These are phyloP conservation scores for Paralichthys olivaceus DNA, from an alignment of 2,113 vertebrate species.

Conservation along the genomic window DNA sequence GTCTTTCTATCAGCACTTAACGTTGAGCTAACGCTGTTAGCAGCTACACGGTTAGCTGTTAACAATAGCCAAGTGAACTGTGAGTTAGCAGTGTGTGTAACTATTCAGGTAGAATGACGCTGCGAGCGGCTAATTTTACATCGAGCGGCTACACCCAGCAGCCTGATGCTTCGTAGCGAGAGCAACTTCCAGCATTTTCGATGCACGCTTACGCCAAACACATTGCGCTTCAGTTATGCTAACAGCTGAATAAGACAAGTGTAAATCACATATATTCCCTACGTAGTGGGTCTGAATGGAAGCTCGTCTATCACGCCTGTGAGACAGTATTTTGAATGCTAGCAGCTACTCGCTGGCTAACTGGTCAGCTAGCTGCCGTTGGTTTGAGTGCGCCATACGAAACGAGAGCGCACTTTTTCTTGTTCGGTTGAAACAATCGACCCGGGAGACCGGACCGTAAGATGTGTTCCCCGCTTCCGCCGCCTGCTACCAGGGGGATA, in stretches of 20 bases:
- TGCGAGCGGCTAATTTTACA: background rate
- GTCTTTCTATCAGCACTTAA: background rate
- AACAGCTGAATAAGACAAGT: background rate
- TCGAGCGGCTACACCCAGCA: background rate
- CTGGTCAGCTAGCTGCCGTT: constrained; percentile 11
- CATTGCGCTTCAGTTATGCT: background rate
- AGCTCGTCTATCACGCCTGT: fast-evolving
- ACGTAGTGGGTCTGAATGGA: fast-evolving
- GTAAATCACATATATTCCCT: background rate
- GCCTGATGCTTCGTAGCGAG: background rate
- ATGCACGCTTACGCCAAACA: background rate
- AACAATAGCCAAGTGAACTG: background rate
- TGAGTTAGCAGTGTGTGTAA: background rate
- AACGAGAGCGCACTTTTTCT: constrained; percentile 69
- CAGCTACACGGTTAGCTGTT: background rate
- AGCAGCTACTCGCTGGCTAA: background rate
- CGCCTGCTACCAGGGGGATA: background rate
- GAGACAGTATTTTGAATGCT: fast-evolving
- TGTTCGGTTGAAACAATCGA: constrained; percentile 62
- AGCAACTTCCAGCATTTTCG: constrained; percentile 51
- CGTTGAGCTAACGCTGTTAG: background rate
- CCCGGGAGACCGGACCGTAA: background rate
- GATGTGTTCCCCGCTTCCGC: constrained; percentile 21
- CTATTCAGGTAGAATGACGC: fast-evolving
- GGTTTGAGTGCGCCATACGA: constrained; percentile 65